Conservation (phyloP, 1,140 invertebrate species). For the Oppia nitens region DNA sequence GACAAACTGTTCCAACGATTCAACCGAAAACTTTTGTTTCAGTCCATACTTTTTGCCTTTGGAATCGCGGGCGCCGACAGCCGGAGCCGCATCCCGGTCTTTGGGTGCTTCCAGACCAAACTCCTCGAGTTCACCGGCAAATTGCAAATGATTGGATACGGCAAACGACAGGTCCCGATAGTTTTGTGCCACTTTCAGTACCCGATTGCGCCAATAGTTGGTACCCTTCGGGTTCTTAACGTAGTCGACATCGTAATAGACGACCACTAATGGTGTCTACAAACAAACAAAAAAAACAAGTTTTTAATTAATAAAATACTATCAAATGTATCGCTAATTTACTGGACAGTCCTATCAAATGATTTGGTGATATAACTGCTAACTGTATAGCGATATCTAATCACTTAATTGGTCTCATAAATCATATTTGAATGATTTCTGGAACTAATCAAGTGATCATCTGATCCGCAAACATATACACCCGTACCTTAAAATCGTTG, state of each 20-base stretch:
- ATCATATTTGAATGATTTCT: too few species aligned
- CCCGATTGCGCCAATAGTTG: constrained; percentile 96
- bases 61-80: constrained; percentile 59
- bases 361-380: constrained; percentile 26
- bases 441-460: constrained; percentile 53
- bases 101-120: constrained; percentile 55
- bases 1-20: constrained; percentile 68
- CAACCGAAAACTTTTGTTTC: constrained; percentile 74
- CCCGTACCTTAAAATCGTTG: constrained; percentile 57
- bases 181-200: constrained; percentile 83
- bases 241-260: constrained; percentile 89
- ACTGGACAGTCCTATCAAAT: constrained; percentile 82
- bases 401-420: constrained; percentile 38
- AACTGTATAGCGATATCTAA: not conserved
- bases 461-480: constrained; percentile 73
- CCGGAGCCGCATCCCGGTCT: constrained; percentile 66
- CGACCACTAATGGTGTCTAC: constrained; percentile 65
- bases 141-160: constrained; percentile 75
- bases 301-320: constrained; percentile 48
- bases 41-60: constrained; percentile 79
- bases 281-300: constrained; percentile 77
- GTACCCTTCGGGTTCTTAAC: constrained; percentile 87
- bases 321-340: constrained; percentile 48
- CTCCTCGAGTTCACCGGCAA: constrained; percentile 81
- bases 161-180: constrained; percentile 65